These are phyloP conservation scores for Epistrophella euchroma DNA, from an alignment of 2,888 invertebrate genomes.

Conservation along the genomic window DNA sequence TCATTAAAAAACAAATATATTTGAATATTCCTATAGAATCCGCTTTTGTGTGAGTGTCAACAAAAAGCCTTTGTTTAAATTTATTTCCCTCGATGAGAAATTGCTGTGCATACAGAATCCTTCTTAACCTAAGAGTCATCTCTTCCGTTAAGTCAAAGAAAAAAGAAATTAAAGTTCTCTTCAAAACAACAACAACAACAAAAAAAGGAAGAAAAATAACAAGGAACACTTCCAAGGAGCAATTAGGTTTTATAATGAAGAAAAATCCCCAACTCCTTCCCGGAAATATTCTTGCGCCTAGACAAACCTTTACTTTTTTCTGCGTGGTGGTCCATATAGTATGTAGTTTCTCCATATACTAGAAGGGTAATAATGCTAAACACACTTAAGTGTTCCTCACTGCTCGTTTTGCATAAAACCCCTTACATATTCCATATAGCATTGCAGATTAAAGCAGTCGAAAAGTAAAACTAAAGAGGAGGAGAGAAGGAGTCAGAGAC, in stretches of 20 bases:
- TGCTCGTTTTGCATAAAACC: slow-evolving; percentile 69
- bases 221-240: slow-evolving; percentile 50
- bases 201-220: slow-evolving; percentile 15
- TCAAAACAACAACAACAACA: slow-evolving; percentile 3
- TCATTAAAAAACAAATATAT: slow-evolving; percentile 40
- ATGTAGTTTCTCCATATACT: slow-evolving; percentile 6
- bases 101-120: slow-evolving; percentile 20
- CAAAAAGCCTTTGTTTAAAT: slow-evolving; percentile 52
- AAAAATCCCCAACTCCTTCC: slow-evolving; percentile 33
- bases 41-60: slow-evolving; percentile 45
- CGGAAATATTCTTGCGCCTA: slow-evolving; percentile 38
- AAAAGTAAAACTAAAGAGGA: background rate
- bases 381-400: slow-evolving; percentile 48
- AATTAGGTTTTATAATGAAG: slow-evolving; percentile 64
- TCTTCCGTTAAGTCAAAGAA: slow-evolving; percentile 40
- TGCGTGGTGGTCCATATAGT: slow-evolving; percentile 1
- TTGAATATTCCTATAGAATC: slow-evolving; percentile 55
- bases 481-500: background rate
- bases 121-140: slow-evolving; percentile 38
- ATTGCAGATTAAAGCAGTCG: slow-evolving; percentile 48
- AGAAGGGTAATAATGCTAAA: slow-evolving; percentile 53
- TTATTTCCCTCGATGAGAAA: slow-evolving; percentile 27
- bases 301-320: slow-evolving; percentile 11
- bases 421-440: slow-evolving; percentile 38
- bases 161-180: slow-evolving; percentile 20